These are phyloP conservation scores for Danio tinwini DNA, from an alignment of 2,797 vertebrate species.

Conservation along the genomic window DNA sequence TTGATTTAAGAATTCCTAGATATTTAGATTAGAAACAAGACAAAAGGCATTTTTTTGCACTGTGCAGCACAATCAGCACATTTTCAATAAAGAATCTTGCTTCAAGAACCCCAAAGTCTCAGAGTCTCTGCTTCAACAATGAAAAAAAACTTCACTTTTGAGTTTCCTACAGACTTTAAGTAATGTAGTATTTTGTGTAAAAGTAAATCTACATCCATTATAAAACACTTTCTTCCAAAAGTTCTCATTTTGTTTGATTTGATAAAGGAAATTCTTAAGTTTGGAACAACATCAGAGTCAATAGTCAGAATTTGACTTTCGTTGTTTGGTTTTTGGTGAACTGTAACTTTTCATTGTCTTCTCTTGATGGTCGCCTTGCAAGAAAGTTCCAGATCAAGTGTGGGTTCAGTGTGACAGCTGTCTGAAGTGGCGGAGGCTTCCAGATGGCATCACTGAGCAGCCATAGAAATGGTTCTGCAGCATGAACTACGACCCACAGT, in stretches of 20 bases:
- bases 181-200: too few relatives aligned
- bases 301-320: neutral
- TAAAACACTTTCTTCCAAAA: neutral
- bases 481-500: constrained; percentile 84
- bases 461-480: constrained; percentile 86
- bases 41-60: too few relatives aligned
- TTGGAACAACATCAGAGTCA: neutral
- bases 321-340: neutral
- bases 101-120: too few relatives aligned
- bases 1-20: too few relatives aligned
- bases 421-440: constrained; percentile 85
- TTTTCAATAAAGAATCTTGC: too few relatives aligned
- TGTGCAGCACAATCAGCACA: too few relatives aligned
- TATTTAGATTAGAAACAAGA: too few relatives aligned
- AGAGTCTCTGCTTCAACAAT: too few relatives aligned
- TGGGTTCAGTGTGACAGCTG: constrained; percentile 86
- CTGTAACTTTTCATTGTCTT: neutral
- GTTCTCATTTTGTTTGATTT: neutral
- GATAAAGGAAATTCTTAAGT: neutral
- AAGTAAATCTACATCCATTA: neutral
- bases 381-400: constrained; percentile 84
- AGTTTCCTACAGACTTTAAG: too few relatives aligned
- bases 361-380: constrained; percentile 51
- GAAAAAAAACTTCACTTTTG: too few relatives aligned
- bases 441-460: constrained; percentile 80